Base-by-base conservation (phyloP, 1,140 invertebrate genomes). In the Drosophila auraria region DNA sequence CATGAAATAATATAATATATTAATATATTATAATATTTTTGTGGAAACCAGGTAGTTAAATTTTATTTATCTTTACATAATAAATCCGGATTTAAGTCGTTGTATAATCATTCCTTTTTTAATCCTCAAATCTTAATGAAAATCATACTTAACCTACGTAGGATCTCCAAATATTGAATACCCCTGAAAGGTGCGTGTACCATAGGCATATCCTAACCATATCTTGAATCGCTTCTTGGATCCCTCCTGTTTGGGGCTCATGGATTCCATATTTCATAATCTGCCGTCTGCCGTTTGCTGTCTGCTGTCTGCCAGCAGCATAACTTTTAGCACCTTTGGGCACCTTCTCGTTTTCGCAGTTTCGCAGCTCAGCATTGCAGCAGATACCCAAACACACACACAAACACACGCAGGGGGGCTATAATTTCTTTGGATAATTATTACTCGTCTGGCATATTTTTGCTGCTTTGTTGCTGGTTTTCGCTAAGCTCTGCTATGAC, bases 341-440 rank as follows among this genome's bases (percentile, higher is more conserved):
- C 78, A 38, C 61, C 68, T 66, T 70, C 49, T 40, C 68, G 36
- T 42, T 54, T 78, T 61, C 70, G 40, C 60, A 56, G 81, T 79
- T 76, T 84, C 78, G 59, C 68, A 78, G 53, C 53, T 56, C 33
- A 56, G 33, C 53, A 62, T 80, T 87, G 83, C 83, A 80, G 51
- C 66, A 57, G 54, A 53, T 51, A 62, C 57, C 44, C 54, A 74
- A 20, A 30, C 30, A 45, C n/a, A 30, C 49, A 62, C 45, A 54
- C 53, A 49, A 25, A 63, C 33, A 60, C 45, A 33, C 62, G 40
- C 47, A 47, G 50, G 27, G 45, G 54, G 53, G 68, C 78, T 74
- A 87, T 80, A 74, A 89, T 89, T 83, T 78, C 81, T 83, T 89
- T 79, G 78, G 78, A 81, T 80, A 83, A 71, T 83, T 75, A 83